phyloP scores from a whole-genome alignment of 1,140 invertebrate genomes.

The Drosophila arawakana region DNA sequence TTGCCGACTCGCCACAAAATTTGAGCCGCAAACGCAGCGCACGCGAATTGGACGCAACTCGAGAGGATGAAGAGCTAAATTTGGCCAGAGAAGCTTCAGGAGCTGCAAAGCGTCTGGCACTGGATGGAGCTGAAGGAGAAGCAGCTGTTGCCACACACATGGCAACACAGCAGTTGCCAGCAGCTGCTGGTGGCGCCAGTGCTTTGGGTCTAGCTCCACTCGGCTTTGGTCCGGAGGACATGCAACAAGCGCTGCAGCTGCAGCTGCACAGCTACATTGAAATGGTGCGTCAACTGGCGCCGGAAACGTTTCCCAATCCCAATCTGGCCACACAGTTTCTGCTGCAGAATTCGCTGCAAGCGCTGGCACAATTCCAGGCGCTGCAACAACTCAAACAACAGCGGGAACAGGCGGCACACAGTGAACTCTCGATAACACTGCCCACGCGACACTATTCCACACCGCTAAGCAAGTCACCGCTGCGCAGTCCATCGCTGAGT shows the following conservation, averaged over 20 bases:
- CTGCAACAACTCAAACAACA: slow-evolving; percentile 90
- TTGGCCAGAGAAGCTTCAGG: slow-evolving; percentile 52
- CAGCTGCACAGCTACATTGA: slow-evolving; percentile 83
- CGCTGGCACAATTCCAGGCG: slow-evolving; percentile 91
- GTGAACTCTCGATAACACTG: slow-evolving; percentile 62
- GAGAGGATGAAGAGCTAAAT: slow-evolving; percentile 70
- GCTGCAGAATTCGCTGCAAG: slow-evolving; percentile 86
- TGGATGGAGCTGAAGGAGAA: slow-evolving; percentile 2
- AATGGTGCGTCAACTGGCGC: slow-evolving; percentile 76
- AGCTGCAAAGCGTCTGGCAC: slow-evolving; percentile 56
- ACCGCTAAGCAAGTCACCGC: slow-evolving; percentile 84
- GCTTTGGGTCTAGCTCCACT: slow-evolving; percentile 52
- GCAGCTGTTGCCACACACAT: background rate
- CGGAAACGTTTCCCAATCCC: slow-evolving; percentile 69
- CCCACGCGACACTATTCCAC: slow-evolving; percentile 72
- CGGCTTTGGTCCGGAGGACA: slow-evolving; percentile 61
- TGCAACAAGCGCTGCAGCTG: slow-evolving; percentile 82
- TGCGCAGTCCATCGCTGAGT: slow-evolving; percentile 86
- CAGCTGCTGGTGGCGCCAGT: slow-evolving; percentile 18
- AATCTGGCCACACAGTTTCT: slow-evolving; percentile 76
- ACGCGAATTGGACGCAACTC: slow-evolving; percentile 48
- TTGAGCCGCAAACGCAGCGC: slow-evolving; percentile 73
- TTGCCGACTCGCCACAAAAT: slow-evolving; percentile 63
- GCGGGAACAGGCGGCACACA: slow-evolving; percentile 81
- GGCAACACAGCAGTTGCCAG: background rate